phyloP scores from a whole-genome alignment of 1,140 invertebrate species.

The Drosophila pseudoananassae region DNA sequence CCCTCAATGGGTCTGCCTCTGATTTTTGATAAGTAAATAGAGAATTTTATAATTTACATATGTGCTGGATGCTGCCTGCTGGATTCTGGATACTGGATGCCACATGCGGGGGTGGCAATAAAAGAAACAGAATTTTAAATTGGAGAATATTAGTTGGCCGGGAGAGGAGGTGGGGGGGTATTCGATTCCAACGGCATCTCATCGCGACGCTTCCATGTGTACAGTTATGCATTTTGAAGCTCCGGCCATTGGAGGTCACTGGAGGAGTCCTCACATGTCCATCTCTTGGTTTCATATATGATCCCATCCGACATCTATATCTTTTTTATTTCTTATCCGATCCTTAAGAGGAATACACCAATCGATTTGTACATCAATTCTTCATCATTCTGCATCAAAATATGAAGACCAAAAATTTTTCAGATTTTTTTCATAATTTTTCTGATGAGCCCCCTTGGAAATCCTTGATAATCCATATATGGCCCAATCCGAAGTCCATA shows the following conservation, averaged over 20 bases:
- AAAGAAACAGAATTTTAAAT: conserved; percentile 83
- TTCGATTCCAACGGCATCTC: conserved; percentile 10
- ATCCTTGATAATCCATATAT: not conserved
- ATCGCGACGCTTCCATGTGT: conserved; percentile 22
- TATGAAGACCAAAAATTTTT: too few species aligned
- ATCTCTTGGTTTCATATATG: too few species aligned
- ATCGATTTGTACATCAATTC: too few species aligned
- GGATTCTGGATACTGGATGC: conserved; percentile 4
- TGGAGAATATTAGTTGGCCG: conserved; percentile 79
- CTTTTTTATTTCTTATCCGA: too few species aligned
- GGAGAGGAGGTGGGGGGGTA: not conserved
- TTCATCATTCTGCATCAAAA: too few species aligned
- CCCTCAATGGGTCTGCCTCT: conserved; percentile 37
- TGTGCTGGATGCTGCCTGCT: not conserved
- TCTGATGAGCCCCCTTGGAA: not conserved
- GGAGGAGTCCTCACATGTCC: too few species aligned
- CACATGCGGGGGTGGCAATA: conserved; percentile 49
- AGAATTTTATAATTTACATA: conserved; percentile 68
- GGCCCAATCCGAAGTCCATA: too few species aligned
- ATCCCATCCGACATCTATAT: too few species aligned
- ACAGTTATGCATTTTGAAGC: conserved; percentile 71
- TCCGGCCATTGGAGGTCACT: too few species aligned
- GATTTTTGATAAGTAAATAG: conserved; percentile 82
- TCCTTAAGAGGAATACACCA: too few species aligned
- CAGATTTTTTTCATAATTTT: too few species aligned